Evolutionary conservation across 1,140 invertebrate species (phyloP).

Genomic region (Rhopalosiphum padi): DNA sequence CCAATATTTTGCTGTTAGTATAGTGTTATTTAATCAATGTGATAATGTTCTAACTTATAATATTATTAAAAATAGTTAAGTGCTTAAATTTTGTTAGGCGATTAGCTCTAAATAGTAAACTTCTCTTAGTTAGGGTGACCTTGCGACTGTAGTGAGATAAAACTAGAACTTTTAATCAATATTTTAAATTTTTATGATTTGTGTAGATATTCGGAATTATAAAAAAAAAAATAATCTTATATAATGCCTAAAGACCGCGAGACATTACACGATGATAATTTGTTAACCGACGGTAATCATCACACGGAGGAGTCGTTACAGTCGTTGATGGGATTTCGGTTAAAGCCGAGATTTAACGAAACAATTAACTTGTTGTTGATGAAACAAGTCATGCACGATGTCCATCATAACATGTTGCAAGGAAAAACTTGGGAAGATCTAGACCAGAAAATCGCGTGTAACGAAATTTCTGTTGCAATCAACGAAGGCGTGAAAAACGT

Average conservation of each 20-base stretch:
- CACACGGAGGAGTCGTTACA: neutral
- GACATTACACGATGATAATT: neutral
- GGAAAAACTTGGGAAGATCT: neutral
- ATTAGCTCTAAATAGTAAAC: no score
- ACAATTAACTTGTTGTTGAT: neutral
- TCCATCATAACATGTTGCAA: neutral
- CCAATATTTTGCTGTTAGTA: no score
- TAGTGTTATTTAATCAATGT: no score
- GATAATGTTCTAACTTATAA: no score
- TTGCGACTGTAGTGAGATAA: no score
- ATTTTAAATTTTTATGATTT: neutral
- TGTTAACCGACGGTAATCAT: neutral
- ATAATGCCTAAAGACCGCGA: neutral
- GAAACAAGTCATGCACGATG: neutral
- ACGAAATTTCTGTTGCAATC: neutral
- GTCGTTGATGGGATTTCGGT: conserved; percentile 15
- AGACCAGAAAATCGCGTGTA: neutral
- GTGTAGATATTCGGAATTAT: neutral
- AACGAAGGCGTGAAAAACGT: neutral
- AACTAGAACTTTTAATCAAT: neutral
- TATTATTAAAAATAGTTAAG: no score
- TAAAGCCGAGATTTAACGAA: neutral
- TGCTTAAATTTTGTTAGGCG: no score
- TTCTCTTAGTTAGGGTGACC: no score
- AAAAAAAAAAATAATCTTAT: neutral